Percentiles rank a stretch among this genome's conserved stretches.
phyloP scores from a whole-genome alignment of 2,888 invertebrate species.

The Caenorhabditis virilis region DNA sequence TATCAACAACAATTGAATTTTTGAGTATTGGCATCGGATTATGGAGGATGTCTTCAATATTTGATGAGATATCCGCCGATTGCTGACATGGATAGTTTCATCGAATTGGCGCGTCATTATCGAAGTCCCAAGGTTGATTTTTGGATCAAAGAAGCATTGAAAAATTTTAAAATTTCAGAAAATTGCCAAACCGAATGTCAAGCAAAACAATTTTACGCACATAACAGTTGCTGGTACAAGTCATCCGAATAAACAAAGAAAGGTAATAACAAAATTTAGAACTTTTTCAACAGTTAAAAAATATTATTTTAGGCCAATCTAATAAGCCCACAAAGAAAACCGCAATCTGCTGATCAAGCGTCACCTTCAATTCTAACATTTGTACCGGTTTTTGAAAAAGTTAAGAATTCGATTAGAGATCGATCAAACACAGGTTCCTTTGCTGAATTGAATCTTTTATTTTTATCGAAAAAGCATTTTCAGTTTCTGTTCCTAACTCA shows the following conservation, averaged over 20 bases:
- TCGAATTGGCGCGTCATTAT: conserved; percentile 75
- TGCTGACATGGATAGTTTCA: conserved; percentile 75
- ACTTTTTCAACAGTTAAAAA: too few species aligned
- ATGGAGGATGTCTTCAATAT: conserved; percentile 75
- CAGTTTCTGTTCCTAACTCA: conserved; percentile 19
- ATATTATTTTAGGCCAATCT: too few species aligned
- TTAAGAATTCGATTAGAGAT: conserved; percentile 29
- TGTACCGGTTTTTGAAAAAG: conserved; percentile 16
- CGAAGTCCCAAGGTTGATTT: conserved; percentile 70
- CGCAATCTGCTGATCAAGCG: not conserved
- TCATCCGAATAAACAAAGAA: conserved; percentile 50
- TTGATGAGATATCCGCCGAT: conserved; percentile 78
- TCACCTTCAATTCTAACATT: conserved; percentile 7
- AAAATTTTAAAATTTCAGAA: conserved; percentile 67
- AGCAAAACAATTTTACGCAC: conserved; percentile 48
- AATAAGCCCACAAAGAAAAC: too few species aligned
- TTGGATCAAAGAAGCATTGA: not conserved
- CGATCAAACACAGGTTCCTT: conserved; percentile 15
- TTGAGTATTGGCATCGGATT: conserved; percentile 69
- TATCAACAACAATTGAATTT: not conserved
- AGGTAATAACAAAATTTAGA: too few species aligned
- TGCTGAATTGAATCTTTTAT: too few species aligned
- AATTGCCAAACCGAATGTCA: conserved; percentile 66
- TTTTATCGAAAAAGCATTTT: too few species aligned
- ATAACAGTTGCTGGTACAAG: conserved; percentile 57